phyloP scores from a whole-genome alignment of 37 sponge, comb jelly and placozoan species.

The Amphimedon queenslandica region DNA sequence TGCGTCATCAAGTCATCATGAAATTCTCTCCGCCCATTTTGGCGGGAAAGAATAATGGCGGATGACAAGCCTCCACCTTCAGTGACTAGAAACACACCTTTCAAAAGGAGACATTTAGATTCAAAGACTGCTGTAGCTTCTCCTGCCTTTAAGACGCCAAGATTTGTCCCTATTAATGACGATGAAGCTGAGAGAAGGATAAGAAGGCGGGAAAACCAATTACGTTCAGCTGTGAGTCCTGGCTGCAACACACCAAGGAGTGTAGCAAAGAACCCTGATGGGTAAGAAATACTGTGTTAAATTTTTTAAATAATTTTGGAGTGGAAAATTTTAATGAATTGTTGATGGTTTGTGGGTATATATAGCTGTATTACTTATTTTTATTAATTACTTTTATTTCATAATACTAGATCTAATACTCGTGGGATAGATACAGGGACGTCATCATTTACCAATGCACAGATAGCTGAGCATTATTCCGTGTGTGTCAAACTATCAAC shows the following conservation, averaged over 20 bases:
- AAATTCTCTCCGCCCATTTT: no score
- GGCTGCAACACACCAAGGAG: slow-evolving; percentile 59
- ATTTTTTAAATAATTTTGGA: not conserved
- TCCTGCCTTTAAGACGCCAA: not conserved
- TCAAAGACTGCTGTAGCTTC: not conserved
- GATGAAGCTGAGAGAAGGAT: slow-evolving; percentile 63
- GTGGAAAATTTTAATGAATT: not conserved
- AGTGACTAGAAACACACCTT: no score
- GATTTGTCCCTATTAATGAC: slow-evolving; percentile 47
- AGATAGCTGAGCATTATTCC: slow-evolving; percentile 89
- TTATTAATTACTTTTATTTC: not conserved
- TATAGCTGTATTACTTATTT: not conserved
- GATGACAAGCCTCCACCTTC: no score
- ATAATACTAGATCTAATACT: not conserved
- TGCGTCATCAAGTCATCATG: no score
- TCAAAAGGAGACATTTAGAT: no score
- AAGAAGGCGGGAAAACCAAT: slow-evolving; percentile 36
- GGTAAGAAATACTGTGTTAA: not conserved
- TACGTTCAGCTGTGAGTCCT: slow-evolving; percentile 44
- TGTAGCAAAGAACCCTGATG: slow-evolving; percentile 11
- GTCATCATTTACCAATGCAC: slow-evolving; percentile 52
- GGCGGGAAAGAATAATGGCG: no score
- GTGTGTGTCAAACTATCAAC: slow-evolving; percentile 95
- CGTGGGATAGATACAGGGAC: not conserved
- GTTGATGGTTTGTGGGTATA: not conserved